Base-by-base conservation (phyloP, 2,888 invertebrate species). In the Scelioninae gen. 1 region DNA sequence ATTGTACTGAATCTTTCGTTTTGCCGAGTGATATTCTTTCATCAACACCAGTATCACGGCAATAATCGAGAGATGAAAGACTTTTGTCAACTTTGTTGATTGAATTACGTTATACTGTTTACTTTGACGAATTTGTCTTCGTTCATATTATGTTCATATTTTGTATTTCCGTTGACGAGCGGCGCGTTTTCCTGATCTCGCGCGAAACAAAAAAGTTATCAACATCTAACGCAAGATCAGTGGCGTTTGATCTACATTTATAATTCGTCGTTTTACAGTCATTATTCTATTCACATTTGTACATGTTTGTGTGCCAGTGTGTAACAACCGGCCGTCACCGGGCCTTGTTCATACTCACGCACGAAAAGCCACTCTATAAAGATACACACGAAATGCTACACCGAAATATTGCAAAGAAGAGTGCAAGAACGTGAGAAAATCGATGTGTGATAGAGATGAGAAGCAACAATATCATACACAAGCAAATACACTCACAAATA, bases 391-490 rank as follows among this genome's bases (percentile, higher is more conserved):
- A 88, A 86, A 84, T 86, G 87, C 87, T 88, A 88, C 88, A 88
- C 87, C 87, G 82, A 87, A 85, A 81, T 84, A 81, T 58, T 82
- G 72, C 84, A 85, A 84, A 84, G 72, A 79, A 86, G 84, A 87
- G 85, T 76, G 74, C 66, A 78, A 77, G 72, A 81, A 78, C 78
- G 82, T 83, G 81, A 83, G 83, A 79, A 76, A 84, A 79, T 69
- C 79, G 66, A 84, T 78, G 84, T 82, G 77, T 83, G 75, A 83
- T 72, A 80, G 80, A 69, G 80, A 83, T 76, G 80, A 85, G 55
- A 82, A 79, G 84, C 88, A 93, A 88, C 93, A 93, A 79, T 92
- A 88, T 89, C 88, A 88, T 87, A 87, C 87, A 87, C 85, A 86
- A 85, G 87, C 89, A 89, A 88, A 89, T 85, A 87, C 85, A 86